Conservation (phyloP, 2,888 invertebrate species). For the Diloba caeruleocephala region DNA sequence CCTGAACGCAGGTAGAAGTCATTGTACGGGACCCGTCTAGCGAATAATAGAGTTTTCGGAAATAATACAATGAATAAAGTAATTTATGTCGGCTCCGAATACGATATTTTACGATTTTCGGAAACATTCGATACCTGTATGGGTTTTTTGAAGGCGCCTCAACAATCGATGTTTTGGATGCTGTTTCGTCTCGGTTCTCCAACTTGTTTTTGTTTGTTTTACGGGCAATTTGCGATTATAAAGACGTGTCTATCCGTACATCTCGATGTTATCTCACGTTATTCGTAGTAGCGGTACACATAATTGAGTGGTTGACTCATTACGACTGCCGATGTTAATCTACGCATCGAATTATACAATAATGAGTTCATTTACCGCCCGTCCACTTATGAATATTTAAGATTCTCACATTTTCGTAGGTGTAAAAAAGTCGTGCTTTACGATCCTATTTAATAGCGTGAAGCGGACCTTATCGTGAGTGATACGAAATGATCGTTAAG, state of each 20-base stretch:
- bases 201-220: constrained; percentile 84
- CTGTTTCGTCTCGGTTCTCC: constrained; percentile 78
- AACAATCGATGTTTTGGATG: constrained; percentile 77
- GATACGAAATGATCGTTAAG: constrained; percentile 47
- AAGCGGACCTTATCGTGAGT: constrained; percentile 62
- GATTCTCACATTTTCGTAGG: constrained; percentile 63
- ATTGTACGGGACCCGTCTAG: constrained; percentile 80
- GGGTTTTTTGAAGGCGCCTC: constrained; percentile 58
- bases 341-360: constrained; percentile 73
- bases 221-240: constrained; percentile 83
- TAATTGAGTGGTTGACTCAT: constrained; percentile 80
- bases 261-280: constrained; percentile 62
- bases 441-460: constrained; percentile 65
- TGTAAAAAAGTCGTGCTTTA: constrained; percentile 70
- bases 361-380: constrained; percentile 82
- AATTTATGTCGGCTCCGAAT: constrained; percentile 83
- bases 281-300: constrained; percentile 63
- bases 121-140: constrained; percentile 74
- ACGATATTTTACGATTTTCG: constrained; percentile 83
- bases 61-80: constrained; percentile 84
- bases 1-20: constrained; percentile 81
- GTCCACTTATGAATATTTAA: constrained; percentile 81
- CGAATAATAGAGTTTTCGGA: constrained; percentile 87
- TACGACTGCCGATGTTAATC: constrained; percentile 76
- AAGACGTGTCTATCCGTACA: constrained; percentile 66